Evolutionary conservation across 2,797 vertebrate genomes (phyloP), one percentile per base, ranked within the genome.

Genomic region (Adelosebastes latens): DNA sequence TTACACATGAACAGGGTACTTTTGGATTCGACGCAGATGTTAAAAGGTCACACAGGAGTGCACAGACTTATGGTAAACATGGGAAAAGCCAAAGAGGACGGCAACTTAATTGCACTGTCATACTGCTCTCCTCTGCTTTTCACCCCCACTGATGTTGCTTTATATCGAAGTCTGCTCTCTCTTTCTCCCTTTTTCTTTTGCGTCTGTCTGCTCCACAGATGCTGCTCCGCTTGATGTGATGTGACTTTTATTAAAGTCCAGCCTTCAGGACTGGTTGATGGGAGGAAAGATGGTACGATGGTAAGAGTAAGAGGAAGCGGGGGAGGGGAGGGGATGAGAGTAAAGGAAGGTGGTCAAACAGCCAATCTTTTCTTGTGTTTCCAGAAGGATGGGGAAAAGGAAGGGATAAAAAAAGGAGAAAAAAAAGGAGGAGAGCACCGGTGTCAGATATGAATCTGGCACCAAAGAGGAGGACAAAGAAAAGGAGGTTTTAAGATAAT

Each of bases 181-280:
- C 29, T 58, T 72, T 80, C 20, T 42, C 39, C 39, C 39, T 42
- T 42, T 27, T 42, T 42, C n/a, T 53, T 81, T 89, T 66, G 9
- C 59, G 2, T 83, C 74, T 64, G 36, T 85, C 83, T 79, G 76
- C 87, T 83, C 64, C 79, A 72, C 71, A 77, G 68, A 88, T 60
- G 81, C 69, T 42, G 65, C 63, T 73, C 66, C 22, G 72, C 42
- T 61, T 85, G 84, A 90, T 89, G 65, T 49, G 72, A 91, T 84
- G 83, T 90, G 92, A 90, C 87, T 89, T 89, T 92, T 92, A 90
- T 90, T 84, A 77, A 89, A 90, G 82, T 83, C 75, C 62, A 79
- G 72, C 82, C 79, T 86, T 87, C 61, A 81, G 75, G 67, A 82
- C 75, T 67, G 58, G 68, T 79, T 82, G 76, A 87, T 73, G 70